Evolutionary conservation across 1,140 invertebrate species (phyloP), one percentile per base, ranked within the genome.

Genomic region (Panagrolaimus sp.): DNA sequence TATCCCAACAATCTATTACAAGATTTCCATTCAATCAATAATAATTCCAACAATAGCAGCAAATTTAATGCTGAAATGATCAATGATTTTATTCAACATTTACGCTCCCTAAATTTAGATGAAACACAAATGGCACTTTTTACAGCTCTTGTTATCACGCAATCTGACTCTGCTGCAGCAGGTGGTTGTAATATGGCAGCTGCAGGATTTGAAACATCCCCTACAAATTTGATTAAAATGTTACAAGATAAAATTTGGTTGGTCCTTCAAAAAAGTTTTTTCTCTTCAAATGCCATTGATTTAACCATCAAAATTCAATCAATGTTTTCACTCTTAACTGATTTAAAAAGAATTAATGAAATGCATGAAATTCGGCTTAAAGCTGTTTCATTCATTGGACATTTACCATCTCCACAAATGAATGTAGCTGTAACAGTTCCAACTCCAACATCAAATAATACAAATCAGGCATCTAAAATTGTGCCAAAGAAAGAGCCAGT

Each of bases 51-150:
- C 78, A 92, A 92, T 62, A 91, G 93, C 84, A 89, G 94, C 73
- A 57, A 57, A 57, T 27, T 57, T 5, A 57, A 57, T 20, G 90
- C 96, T 84, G 92, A 96, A 80, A 94, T 91, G 70, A 96, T 96
- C 86, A 96, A 97, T 83, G 94, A 96, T 80, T 95, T 97, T 84
- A 92, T 93, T 48, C 92, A 95, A 80, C 88, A 92, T 73, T 89
- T 97, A 83, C 95, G 96, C 82, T 88, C 89, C 8, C 88, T 96
- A 81, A 88, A 90, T 80, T 86, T 98, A 65, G 90, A 90, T 13
- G 94, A 97, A 82, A 90, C 90, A 38, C 92, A 97, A 83, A 88
- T 97, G 67, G 93, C 92, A 27, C 86, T 97, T 0, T 68, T 68
- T 20, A 44, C 67, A 27, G 67, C 67, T 1, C 13, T 65, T 0